Conservation (phyloP, 2,888 invertebrate genomes). For the Phoenoteleia sp. region DNA sequence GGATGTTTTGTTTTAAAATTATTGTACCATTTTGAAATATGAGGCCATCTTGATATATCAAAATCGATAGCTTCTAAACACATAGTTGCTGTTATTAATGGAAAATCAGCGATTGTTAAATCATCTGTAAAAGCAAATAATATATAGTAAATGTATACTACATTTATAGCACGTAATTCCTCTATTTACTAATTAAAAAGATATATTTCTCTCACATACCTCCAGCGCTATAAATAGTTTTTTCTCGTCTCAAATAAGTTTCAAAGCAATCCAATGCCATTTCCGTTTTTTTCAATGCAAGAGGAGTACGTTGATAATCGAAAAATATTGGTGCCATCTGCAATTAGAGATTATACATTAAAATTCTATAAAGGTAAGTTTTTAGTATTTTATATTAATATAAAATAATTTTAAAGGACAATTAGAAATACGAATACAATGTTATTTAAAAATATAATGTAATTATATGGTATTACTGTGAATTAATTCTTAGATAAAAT, state of each 20-base stretch:
- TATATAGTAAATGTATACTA: slow-evolving; percentile 12
- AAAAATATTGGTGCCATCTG: slow-evolving; percentile 93
- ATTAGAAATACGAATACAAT: no score
- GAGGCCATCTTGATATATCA: slow-evolving; percentile 89
- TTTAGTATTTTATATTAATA: no score
- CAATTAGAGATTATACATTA: slow-evolving; percentile 73
- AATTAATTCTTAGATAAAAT: no score
- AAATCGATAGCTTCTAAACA: slow-evolving; percentile 91
- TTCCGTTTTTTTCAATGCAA: slow-evolving; percentile 90
- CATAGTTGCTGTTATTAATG: slow-evolving; percentile 91
- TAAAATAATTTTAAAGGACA: no score
- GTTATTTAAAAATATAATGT: no score
- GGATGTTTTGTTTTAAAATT: slow-evolving; percentile 91
- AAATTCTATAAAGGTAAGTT: no score
- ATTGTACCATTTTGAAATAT: slow-evolving; percentile 90
- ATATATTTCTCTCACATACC: no score
- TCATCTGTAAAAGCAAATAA: slow-evolving; percentile 86
- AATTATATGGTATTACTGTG: no score
- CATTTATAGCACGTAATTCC: no score
- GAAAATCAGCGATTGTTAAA: slow-evolving; percentile 93
- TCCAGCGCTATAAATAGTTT: slow-evolving; percentile 90
- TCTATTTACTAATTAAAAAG: no score
- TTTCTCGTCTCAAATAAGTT: slow-evolving; percentile 89
- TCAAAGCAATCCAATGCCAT: slow-evolving; percentile 90
- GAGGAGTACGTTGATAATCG: slow-evolving; percentile 90